Evolutionary conservation across 2,797 vertebrate species (phyloP), one percentile per base, ranked within the genome.

Genomic region (Pristis pectinata): DNA sequence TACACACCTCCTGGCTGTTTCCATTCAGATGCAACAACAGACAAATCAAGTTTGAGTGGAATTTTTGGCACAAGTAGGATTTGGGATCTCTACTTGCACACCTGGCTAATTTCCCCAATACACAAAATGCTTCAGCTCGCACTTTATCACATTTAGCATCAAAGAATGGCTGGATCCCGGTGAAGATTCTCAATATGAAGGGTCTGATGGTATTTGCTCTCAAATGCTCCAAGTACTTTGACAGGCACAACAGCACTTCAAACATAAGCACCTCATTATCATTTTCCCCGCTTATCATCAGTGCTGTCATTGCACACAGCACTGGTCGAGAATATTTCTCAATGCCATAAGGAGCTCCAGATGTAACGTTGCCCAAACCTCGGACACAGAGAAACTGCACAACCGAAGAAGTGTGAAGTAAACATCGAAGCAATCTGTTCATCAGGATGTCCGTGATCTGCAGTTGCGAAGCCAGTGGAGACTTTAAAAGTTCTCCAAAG

Each of bases 401-500:
- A 34, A 74, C 92, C 30, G 92, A 44, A 72, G 92, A 93, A 9
- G 92, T 53, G 27, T 53, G 34, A 34, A 74, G 41, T 3, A 74
- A 67, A 53, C 92, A 74, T 34, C 92, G 11, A 15, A 93, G 92
- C 41, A 93, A 34, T 15, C 67, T 74, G 13, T 30, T 53, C 67
- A 93, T 74, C 67, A 93, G 41, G 30, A 30, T 93, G 27, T 93
- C 92, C 2, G 92, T 93, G 24, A 93, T 70, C 44, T 93, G 67
- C 24, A 93, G 64, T 67, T 74, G 37, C 53, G 27, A 74, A 13
- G 15, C 44, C 34, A 74, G 3, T 34, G 92, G 70, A 34, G 67
- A 74, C 37, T 93, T 93, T 74, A 93, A 93, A 34, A 93, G 41
- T 34, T 93, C 92, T 19, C 37, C 92, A 93, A 93, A 93, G 67